Percentiles rank a stretch among this genome's conserved stretches.
These are phyloP conservation scores for Heteropelma amictum DNA, from an alignment of 2,888 invertebrate species.

Conservation along the genomic window DNA sequence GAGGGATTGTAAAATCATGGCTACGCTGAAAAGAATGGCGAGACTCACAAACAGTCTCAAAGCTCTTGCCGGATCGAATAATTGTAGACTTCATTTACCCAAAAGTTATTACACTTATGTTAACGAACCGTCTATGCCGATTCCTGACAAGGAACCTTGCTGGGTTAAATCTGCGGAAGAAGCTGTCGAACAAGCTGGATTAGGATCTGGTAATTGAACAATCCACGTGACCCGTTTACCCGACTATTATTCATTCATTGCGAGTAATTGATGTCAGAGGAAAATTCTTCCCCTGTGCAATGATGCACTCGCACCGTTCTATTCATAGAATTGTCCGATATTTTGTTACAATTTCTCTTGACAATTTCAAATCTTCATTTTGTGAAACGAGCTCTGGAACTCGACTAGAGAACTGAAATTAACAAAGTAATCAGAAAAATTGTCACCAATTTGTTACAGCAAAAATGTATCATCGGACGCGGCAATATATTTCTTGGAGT, in stretches of 20 bases:
- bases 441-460: too few species aligned
- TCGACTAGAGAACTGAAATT: too few species aligned
- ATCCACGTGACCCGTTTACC: constrained; percentile 1
- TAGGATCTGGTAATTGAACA: constrained; percentile 86
- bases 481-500: too few species aligned
- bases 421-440: too few species aligned
- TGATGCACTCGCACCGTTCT: not conserved
- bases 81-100: constrained; percentile 67
- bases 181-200: constrained; percentile 84
- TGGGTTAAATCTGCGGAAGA: constrained; percentile 85
- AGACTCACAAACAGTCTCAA: constrained; percentile 66
- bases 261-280: not conserved
- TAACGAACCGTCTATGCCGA: constrained; percentile 89
- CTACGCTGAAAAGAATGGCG: constrained; percentile 69
- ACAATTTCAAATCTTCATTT: too few species aligned
- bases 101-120: constrained; percentile 88
- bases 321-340: too few species aligned
- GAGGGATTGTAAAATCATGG: constrained; percentile 61
- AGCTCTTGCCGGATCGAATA: constrained; percentile 55
- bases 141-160: constrained; percentile 86
- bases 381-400: too few species aligned
- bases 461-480: too few species aligned
- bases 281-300: not conserved
- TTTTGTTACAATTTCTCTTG: too few species aligned
- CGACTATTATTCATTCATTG: not conserved